Conservation (phyloP, 2,888 invertebrate species). For the Adelognathus sp. region DNA sequence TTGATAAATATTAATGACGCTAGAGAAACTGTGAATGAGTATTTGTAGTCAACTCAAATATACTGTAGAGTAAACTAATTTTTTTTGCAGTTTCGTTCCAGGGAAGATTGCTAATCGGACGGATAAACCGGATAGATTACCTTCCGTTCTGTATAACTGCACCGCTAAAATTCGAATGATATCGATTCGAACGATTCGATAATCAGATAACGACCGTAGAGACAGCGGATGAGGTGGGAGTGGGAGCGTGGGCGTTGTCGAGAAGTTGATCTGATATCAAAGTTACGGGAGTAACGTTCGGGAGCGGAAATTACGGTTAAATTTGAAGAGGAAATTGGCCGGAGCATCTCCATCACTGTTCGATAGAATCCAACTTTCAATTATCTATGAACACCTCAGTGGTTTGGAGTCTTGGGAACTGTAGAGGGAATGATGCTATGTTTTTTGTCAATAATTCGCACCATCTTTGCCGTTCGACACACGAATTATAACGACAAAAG, state of each 20-base stretch:
- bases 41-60: too few relatives aligned
- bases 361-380: constrained; percentile 13
- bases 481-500: background rate
- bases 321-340: constrained; percentile 51
- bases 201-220: constrained; percentile 24
- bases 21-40: too few relatives aligned
- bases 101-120: too few relatives aligned
- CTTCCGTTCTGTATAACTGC: background rate
- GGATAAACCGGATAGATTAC: background rate
- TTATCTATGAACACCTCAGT: constrained; percentile 13
- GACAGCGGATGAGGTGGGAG: background rate
- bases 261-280: constrained; percentile 39
- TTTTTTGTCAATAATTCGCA: background rate
- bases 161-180: background rate
- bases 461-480: background rate
- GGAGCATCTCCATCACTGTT: constrained; percentile 30
- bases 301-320: constrained; percentile 53
- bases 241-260: constrained; percentile 13
- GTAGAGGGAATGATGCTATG: background rate
- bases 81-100: too few relatives aligned
- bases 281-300: constrained; percentile 20
- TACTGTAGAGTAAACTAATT: too few relatives aligned
- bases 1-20: too few relatives aligned
- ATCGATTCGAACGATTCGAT: constrained; percentile 32
- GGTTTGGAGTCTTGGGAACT: background rate